Conservation (phyloP, 1,140 invertebrate species). For the Eubasilissa regina region DNA sequence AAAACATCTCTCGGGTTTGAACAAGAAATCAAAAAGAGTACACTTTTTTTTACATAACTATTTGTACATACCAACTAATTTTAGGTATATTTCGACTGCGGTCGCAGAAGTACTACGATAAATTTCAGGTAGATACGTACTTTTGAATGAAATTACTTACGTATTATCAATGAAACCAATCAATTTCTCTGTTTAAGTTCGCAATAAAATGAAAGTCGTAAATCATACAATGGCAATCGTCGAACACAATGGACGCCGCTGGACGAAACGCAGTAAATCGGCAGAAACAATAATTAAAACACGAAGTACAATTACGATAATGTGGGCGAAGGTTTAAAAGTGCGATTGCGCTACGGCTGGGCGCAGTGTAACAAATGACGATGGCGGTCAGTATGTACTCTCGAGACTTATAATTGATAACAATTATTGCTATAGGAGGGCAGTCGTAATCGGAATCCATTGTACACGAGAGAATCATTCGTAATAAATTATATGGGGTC, state of each 20-base stretch:
- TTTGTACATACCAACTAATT: no score
- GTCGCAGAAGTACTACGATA: no score
- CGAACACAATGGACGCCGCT: neutral
- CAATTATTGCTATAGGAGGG: constrained; percentile 42
- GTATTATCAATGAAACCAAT: no score
- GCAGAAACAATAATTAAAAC: neutral
- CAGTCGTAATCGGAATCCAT: constrained; percentile 33
- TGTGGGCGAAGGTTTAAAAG: constrained; percentile 24
- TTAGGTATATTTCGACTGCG: no score
- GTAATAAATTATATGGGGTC: constrained; percentile 51
- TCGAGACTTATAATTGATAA: constrained; percentile 35
- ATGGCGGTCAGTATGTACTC: constrained; percentile 32
- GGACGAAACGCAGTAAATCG: neutral
- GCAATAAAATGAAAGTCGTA: no score
- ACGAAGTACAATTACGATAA: constrained; percentile 6
- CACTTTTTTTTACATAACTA: no score
- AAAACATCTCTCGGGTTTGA: no score
- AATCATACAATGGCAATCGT: no score
- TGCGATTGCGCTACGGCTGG: constrained; percentile 20
- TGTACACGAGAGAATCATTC: constrained; percentile 41
- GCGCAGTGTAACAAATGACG: neutral
- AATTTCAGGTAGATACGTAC: no score
- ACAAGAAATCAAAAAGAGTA: no score
- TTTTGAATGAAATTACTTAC: no score
- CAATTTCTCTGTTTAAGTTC: no score